Conservation (phyloP, 2,888 invertebrate genomes). For the Nomada ferruginata region DNA sequence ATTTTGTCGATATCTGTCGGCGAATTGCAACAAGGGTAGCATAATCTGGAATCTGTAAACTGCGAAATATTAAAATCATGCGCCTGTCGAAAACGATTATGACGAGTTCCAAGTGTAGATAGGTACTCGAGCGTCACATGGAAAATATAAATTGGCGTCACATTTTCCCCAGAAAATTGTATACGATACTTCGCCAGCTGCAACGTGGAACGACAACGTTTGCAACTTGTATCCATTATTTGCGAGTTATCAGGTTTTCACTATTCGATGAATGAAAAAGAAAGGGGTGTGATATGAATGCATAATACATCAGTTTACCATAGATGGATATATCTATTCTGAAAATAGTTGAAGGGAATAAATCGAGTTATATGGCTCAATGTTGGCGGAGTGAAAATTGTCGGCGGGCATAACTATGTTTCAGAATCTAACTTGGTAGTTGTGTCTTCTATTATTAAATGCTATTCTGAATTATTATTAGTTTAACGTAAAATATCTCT, state of each 20-base stretch:
- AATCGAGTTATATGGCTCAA: neutral
- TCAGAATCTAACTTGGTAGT: too few species aligned
- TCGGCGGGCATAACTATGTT: too few species aligned
- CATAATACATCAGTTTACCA: neutral
- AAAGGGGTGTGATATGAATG: neutral
- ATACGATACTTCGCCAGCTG: neutral
- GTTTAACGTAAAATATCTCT: too few species aligned
- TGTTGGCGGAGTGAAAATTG: too few species aligned
- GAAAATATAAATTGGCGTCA: constrained; percentile 28
- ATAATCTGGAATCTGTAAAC: constrained; percentile 15
- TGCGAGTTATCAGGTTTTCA: neutral
- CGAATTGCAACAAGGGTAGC: constrained; percentile 21
- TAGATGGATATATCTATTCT: neutral
- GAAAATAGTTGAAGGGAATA: neutral
- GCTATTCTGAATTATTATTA: too few species aligned
- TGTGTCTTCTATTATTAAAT: too few species aligned
- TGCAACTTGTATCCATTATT: constrained; percentile 13
- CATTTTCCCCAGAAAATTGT: neutral
- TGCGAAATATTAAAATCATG: constrained; percentile 40
- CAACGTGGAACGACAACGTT: neutral
- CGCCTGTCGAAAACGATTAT: constrained; percentile 28
- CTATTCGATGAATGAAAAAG: neutral
- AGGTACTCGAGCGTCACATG: constrained; percentile 5
- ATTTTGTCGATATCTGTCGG: constrained; percentile 9
- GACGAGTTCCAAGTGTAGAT: constrained; percentile 20